phyloP scores from a whole-genome alignment of 2,113 vertebrate genomes.

The Leiothrix lutea region DNA sequence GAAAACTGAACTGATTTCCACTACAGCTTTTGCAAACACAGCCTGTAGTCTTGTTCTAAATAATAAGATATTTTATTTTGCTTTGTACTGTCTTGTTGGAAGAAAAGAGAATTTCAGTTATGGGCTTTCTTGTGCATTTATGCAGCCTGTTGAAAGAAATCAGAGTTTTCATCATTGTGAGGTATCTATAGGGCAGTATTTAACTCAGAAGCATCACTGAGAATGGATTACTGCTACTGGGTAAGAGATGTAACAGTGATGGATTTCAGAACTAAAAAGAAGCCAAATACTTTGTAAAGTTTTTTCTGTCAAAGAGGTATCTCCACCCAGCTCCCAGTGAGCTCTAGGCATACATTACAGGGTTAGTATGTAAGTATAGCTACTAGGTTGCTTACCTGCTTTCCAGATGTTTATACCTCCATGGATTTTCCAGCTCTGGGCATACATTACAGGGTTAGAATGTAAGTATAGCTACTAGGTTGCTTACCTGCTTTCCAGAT shows the following conservation, averaged over 20 bases:
- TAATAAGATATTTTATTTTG: neutral
- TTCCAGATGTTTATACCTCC: neutral
- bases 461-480: neutral
- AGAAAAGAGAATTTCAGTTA: neutral
- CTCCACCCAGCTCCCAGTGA: neutral
- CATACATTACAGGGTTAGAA: neutral
- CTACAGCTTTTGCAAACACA: neutral
- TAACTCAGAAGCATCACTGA: neutral
- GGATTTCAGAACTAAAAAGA: neutral
- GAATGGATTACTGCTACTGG: neutral
- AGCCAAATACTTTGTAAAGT: neutral
- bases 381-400: neutral
- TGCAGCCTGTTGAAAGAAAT: neutral
- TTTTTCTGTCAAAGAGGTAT: neutral
- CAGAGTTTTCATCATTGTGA: neutral
- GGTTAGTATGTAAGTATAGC: neutral
- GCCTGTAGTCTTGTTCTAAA: neutral
- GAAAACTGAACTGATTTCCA: neutral
- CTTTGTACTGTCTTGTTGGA: neutral
- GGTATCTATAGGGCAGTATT: neutral
- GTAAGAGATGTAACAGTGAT: neutral
- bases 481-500: neutral
- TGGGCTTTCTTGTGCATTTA: neutral
- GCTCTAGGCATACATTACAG: neutral
- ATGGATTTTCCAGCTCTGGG: neutral